Base-by-base conservation (phyloP, 2,113 vertebrate genomes). In the Antechinus stuartii region DNA sequence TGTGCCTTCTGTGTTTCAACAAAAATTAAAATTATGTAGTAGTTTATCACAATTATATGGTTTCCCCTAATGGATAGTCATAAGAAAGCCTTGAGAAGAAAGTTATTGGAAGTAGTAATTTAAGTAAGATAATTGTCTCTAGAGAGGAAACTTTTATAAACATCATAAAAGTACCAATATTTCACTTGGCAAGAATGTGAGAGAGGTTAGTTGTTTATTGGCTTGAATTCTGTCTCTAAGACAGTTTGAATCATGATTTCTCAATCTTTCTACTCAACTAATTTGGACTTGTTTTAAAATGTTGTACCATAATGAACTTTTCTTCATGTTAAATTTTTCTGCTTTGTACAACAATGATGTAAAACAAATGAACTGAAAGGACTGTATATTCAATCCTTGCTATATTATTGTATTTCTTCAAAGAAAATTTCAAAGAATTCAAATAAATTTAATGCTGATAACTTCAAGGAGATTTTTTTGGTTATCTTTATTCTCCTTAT, bases 271-370 rank as follows among this genome's bases (percentile, higher is more conserved):
- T n/a, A n/a, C 52, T 52, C 26, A 0, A 22, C 91, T 96, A 94
- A 96, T 97, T 93, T 97, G 46, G 35, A 95, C 35, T 47, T 54
- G 9, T 92, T 97, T 96, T 91, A 94, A 96, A 61, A n/a, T 11
- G 8, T 25, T 95, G 89, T 16, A 94, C 30, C 50, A 0, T 54
- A 57, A 49, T 49, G 49, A 49, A 49, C 7, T 49, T 49, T 49
- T 49, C 8, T 76, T 91, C 53, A 12, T 25, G 90, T 2, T 27
- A 53, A 95, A 76, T 97, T 93, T 0, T 95, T 76, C 93, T 90
- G 9, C 27, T 19, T 94, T 49, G 12, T 3, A 96, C 96, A 4
- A 23, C 56, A 94, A 46, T 27, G 53, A 42, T 54, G 93, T 89
- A 24, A 42, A 47, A 46, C 46, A 24, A 90, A 49, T 0, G 8